Evolutionary conservation across 2,888 invertebrate genomes (phyloP).

Genomic region (Stenodema calcarata): DNA sequence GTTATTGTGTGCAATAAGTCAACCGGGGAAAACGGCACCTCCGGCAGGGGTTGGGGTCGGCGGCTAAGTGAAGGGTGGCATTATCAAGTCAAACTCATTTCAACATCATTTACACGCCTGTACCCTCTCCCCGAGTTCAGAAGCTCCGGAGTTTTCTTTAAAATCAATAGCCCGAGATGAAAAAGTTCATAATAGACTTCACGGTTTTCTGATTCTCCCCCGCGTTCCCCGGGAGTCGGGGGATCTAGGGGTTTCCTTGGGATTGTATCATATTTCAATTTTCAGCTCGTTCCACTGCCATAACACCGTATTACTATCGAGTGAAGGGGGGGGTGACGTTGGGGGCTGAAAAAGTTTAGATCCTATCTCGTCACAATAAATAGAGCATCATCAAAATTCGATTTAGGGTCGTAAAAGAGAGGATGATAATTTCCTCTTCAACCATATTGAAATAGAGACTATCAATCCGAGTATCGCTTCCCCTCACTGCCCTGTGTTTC

Average conservation of each 20-base stretch:
- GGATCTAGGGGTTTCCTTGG: neutral
- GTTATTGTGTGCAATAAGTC: conserved; percentile 42
- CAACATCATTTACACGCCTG: conserved; percentile 39
- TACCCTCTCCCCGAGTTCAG: neutral
- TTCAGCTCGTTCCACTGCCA: neutral
- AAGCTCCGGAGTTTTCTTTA: neutral
- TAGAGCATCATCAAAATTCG: neutral
- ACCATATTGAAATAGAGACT: neutral
- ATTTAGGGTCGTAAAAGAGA: neutral
- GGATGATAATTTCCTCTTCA: neutral
- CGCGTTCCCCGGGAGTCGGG: neutral
- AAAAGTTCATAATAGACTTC: conserved; percentile 18
- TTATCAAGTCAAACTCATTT: conserved; percentile 45
- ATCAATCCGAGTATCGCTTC: neutral
- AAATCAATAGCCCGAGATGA: neutral
- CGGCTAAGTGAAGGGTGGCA: conserved; percentile 20
- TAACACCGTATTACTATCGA: neutral
- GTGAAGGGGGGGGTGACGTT: neutral
- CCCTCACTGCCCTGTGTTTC: neutral
- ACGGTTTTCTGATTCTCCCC: neutral
- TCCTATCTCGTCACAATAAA: neutral
- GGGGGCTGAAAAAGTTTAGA: neutral
- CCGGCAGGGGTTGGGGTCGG: neutral
- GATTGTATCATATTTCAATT: neutral
- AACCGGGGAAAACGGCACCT: conserved; percentile 31